These are phyloP conservation scores for Gasterosteus nipponicus DNA, from an alignment of 2,113 vertebrate species.

Conservation along the genomic window DNA sequence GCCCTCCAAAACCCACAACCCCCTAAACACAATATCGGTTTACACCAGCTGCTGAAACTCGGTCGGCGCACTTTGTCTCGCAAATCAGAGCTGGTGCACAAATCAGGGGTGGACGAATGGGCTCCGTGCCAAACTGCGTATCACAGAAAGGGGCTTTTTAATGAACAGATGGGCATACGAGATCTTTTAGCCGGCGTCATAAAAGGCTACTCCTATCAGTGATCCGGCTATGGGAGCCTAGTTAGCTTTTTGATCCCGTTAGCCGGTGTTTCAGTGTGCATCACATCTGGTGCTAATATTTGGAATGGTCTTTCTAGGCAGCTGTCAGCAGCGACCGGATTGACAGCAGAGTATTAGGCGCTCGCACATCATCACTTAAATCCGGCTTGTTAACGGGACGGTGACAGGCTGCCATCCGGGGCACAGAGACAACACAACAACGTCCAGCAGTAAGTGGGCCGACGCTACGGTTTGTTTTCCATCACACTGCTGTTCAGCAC, in stretches of 20 bases:
- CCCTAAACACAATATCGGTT: constrained; percentile 59
- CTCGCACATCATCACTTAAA: constrained; percentile 63
- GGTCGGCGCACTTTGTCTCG: constrained; percentile 49
- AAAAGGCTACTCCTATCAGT: constrained; percentile 53
- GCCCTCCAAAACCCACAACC: constrained; percentile 34
- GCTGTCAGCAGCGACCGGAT: constrained; percentile 69
- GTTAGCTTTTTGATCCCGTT: constrained; percentile 66
- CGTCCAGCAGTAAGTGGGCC: constrained; percentile 15
- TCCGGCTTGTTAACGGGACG: constrained; percentile 71
- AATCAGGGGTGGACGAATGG: constrained; percentile 44
- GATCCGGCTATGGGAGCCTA: constrained; percentile 48
- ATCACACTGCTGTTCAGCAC: constrained; percentile 4
- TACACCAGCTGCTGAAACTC: constrained; percentile 59
- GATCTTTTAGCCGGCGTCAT: constrained; percentile 48
- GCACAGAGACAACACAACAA: constrained; percentile 46
- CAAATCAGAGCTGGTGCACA: constrained; percentile 47
- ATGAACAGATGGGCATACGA: constrained; percentile 62
- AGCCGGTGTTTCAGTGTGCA: constrained; percentile 44
- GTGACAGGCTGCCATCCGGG: constrained; percentile 58
- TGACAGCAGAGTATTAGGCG: constrained; percentile 73
- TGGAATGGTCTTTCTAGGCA: constrained; percentile 72
- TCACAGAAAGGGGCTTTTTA: constrained; percentile 52
- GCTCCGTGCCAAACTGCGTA: constrained; percentile 45
- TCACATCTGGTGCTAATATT: constrained; percentile 78
- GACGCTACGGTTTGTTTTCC: constrained; percentile 15